Percentiles rank a stretch among this genome's conserved stretches.
Conservation (phyloP, 2,797 vertebrate genomes). For the Bryconaethiops microstoma region DNA sequence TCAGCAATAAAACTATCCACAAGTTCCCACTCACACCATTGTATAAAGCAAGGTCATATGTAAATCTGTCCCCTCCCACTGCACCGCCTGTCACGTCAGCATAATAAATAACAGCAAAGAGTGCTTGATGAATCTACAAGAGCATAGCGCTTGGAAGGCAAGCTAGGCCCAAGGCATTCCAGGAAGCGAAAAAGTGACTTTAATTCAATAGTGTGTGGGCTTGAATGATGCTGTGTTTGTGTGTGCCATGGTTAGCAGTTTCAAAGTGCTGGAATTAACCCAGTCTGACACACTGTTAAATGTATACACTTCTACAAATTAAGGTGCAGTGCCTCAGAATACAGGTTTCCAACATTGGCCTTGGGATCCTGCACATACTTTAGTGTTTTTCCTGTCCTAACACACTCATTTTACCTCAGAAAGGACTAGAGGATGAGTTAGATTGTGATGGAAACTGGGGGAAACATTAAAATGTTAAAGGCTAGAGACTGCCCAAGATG, state of each 20-base stretch:
- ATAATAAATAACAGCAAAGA: slow-evolving; percentile 58
- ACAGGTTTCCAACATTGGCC: neutral
- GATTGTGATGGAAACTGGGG: too few relatives aligned
- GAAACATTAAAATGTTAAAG: too few relatives aligned
- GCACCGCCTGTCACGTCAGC: slow-evolving; percentile 68
- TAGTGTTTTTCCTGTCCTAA: too few relatives aligned
- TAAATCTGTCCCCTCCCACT: slow-evolving; percentile 57
- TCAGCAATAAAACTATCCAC: slow-evolving; percentile 53
- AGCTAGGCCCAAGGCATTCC: slow-evolving; percentile 50
- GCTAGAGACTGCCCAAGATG: too few relatives aligned
- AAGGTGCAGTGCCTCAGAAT: neutral
- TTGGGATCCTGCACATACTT: too few relatives aligned
- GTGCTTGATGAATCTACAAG: slow-evolving; percentile 68
- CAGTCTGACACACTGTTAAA: neutral
- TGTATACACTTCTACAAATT: neutral
- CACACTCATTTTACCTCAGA: too few relatives aligned
- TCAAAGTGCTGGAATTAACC: neutral
- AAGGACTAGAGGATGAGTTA: too few relatives aligned
- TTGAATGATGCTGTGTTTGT: slow-evolving; percentile 9
- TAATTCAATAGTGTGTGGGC: slow-evolving; percentile 35
- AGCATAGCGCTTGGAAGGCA: slow-evolving; percentile 45
- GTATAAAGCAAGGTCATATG: slow-evolving; percentile 56
- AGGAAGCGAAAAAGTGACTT: slow-evolving; percentile 49
- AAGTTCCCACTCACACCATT: slow-evolving; percentile 45
- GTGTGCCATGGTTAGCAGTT: neutral